A percentile compares a stretch with the other conserved stretches of the same genome.
Evolutionary conservation across 92 coral and sea anemone genomes (phyloP).

Genomic region (Bergia puertoricense): DNA sequence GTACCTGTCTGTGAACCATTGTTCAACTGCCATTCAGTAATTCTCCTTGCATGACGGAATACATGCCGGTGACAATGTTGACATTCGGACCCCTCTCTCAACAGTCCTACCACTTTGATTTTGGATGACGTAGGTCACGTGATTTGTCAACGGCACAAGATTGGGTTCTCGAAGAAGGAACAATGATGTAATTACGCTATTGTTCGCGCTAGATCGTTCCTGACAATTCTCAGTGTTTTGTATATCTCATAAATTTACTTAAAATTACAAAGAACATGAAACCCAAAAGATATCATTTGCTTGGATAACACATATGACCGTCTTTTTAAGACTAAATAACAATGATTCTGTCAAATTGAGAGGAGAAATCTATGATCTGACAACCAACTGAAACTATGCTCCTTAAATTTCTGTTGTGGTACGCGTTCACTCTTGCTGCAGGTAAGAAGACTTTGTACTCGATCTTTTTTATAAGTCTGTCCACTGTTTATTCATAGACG

Average conservation of each 20-base stretch:
- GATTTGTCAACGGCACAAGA: background rate
- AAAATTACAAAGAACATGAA: slow-evolving; percentile 16
- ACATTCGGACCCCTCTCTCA: slow-evolving; percentile 40
- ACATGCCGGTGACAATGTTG: slow-evolving; percentile 47
- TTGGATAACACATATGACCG: background rate
- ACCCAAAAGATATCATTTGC: slow-evolving; percentile 32
- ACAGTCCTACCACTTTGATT: background rate
- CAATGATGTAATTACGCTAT: slow-evolving; percentile 40
- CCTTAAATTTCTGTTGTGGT: slow-evolving; percentile 45
- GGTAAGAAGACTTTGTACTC: slow-evolving; percentile 9
- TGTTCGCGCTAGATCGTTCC: slow-evolving; percentile 31
- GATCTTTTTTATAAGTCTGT: background rate
- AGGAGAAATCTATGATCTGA: slow-evolving; percentile 18
- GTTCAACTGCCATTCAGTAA: slow-evolving; percentile 38
- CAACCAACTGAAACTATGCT: slow-evolving; percentile 25
- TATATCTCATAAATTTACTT: background rate
- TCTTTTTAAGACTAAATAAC: background rate
- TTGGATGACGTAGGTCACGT: slow-evolving; percentile 38
- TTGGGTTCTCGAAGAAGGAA: slow-evolving; percentile 7
- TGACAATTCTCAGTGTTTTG: background rate
- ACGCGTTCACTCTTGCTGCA: slow-evolving; percentile 28
- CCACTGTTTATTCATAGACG: background rate
- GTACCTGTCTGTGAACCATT: slow-evolving; percentile 29
- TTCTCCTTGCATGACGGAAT: slow-evolving; percentile 80
- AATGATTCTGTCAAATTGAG: background rate